phyloP scores from a whole-genome alignment of 2,888 invertebrate genomes.

The Mesorhabditis belari region DNA sequence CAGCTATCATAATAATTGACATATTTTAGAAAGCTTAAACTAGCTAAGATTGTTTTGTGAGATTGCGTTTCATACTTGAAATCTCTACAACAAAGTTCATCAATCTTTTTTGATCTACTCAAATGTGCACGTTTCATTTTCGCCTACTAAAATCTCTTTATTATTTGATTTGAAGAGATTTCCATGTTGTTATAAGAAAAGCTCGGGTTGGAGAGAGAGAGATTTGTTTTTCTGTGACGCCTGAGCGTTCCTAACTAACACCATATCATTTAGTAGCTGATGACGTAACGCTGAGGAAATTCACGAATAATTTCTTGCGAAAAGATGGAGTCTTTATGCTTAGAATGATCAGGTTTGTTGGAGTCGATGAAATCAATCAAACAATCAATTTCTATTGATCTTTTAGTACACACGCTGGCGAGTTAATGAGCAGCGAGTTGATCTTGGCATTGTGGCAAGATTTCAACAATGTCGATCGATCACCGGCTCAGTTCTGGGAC shows the following conservation, averaged over 20 bases:
- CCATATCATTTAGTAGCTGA: conserved; percentile 35
- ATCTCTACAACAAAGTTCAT: too few species aligned
- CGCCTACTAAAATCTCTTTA: too few species aligned
- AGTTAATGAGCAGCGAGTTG: conserved; percentile 52
- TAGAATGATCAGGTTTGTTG: neutral
- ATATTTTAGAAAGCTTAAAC: too few species aligned
- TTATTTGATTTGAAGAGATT: too few species aligned
- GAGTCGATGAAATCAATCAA: too few species aligned
- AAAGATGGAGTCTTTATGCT: conserved; percentile 25
- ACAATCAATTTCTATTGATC: neutral
- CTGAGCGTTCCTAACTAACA: neutral
- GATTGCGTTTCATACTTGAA: too few species aligned
- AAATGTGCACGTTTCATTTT: too few species aligned
- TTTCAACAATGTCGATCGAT: conserved; percentile 52
- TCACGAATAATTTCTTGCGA: conserved; percentile 52
- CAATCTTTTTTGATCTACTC: too few species aligned
- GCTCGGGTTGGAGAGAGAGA: neutral
- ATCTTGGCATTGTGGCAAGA: conserved; percentile 53
- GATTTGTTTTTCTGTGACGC: neutral
- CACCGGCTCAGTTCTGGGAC: conserved; percentile 52
- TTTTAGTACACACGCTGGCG: conserved; percentile 49
- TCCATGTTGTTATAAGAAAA: too few species aligned
- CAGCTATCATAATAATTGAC: too few species aligned
- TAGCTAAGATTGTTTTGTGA: too few species aligned
- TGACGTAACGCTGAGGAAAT: conserved; percentile 50